Evolutionary conservation across 2,113 vertebrate species (phyloP).

Genomic region (Alligator mississippiensis): DNA sequence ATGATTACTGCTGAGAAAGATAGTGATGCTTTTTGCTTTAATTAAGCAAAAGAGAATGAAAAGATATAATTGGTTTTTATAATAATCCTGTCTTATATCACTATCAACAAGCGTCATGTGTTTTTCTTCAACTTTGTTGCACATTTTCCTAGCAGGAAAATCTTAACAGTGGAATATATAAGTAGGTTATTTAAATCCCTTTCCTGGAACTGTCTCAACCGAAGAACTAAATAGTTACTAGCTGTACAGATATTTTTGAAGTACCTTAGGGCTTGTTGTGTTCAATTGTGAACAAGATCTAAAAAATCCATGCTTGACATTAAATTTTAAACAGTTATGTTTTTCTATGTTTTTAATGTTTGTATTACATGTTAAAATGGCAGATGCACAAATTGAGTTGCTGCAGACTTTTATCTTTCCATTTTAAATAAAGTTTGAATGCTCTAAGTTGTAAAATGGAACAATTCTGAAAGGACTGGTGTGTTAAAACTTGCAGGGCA

Average conservation of each 20-base stretch:
- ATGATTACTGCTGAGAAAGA: constrained; percentile 89
- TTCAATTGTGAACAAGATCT: constrained; percentile 24
- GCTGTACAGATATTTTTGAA: constrained; percentile 22
- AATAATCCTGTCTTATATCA: constrained; percentile 80
- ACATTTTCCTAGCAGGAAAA: constrained; percentile 48
- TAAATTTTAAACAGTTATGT: constrained; percentile 9
- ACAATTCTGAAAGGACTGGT: background rate
- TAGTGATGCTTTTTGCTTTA: constrained; percentile 89
- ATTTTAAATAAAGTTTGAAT: background rate
- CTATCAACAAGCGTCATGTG: constrained; percentile 62
- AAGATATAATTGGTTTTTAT: constrained; percentile 86
- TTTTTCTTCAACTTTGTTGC: constrained; percentile 68
- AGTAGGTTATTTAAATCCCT: constrained; percentile 50
- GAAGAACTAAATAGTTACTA: constrained; percentile 68
- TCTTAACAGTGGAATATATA: constrained; percentile 36
- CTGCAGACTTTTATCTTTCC: background rate
- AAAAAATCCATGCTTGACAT: constrained; percentile 24
- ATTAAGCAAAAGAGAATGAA: constrained; percentile 93
- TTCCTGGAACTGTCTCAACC: constrained; percentile 44
- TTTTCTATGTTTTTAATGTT: background rate
- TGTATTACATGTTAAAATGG: background rate
- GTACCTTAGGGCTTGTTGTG: constrained; percentile 28
- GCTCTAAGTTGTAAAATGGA: background rate
- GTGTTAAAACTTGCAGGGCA: background rate
- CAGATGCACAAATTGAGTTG: background rate